These are phyloP conservation scores for Rhorus exstirpatorius DNA, from an alignment of 2,888 invertebrate genomes.

Conservation along the genomic window DNA sequence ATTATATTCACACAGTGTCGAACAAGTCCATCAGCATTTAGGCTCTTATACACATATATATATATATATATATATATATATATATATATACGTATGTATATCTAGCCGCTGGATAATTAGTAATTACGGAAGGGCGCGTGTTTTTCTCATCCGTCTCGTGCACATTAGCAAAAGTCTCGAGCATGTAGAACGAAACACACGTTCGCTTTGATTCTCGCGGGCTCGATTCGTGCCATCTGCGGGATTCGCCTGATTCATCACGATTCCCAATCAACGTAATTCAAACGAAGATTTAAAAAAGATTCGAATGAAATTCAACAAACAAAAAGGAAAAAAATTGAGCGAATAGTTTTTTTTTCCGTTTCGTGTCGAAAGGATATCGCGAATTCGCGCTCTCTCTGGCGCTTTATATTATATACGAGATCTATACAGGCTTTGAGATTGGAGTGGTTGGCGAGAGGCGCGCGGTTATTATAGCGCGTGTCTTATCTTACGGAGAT, in stretches of 20 bases:
- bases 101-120: slow-evolving; percentile 50
- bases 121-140: slow-evolving; percentile 65
- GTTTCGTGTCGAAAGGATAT: slow-evolving; percentile 50
- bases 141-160: background rate
- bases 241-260: slow-evolving; percentile 12
- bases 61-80: background rate
- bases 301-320: background rate
- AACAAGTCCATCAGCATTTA: too few relatives aligned
- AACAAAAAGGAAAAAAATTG: background rate
- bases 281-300: too few relatives aligned
- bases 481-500: slow-evolving; percentile 59
- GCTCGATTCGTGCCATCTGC: too few relatives aligned
- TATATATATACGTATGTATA: background rate
- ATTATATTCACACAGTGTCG: too few relatives aligned
- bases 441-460: slow-evolving; percentile 21
- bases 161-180: slow-evolving; percentile 14
- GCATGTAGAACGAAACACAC: background rate
- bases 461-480: slow-evolving; percentile 48
- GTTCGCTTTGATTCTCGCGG: slow-evolving; percentile 42
- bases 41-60: background rate
- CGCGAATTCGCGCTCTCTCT: slow-evolving; percentile 21
- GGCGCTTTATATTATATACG: background rate
- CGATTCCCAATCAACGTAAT: background rate
- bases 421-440: slow-evolving; percentile 35
- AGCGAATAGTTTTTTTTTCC: slow-evolving; percentile 20